A percentile compares a stretch with the other conserved stretches of the same genome.
phyloP scores from a whole-genome alignment of 2,113 vertebrate genomes.

The Channa maculata region DNA sequence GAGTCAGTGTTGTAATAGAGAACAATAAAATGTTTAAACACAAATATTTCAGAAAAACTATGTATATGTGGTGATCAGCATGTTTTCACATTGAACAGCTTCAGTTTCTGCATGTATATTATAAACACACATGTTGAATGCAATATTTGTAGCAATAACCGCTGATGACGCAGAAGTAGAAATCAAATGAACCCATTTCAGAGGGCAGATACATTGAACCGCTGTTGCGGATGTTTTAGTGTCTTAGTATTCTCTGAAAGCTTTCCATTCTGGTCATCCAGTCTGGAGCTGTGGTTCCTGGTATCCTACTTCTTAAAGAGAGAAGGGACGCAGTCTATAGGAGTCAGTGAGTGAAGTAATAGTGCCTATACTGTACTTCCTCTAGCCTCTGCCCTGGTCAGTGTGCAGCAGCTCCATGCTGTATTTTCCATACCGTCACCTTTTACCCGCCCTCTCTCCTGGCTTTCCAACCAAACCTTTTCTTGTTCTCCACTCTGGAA shows the following conservation, averaged over 20 bases:
- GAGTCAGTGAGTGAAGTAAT: slow-evolving; percentile 51
- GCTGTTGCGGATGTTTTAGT: slow-evolving; percentile 14
- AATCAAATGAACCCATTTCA: not conserved
- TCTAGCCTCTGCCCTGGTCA: slow-evolving; percentile 61
- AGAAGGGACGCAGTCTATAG: slow-evolving; percentile 39
- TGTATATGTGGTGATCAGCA: not conserved
- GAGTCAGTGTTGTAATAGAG: no score
- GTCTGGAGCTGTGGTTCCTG: slow-evolving; percentile 29
- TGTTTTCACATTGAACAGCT: not conserved
- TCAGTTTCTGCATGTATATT: not conserved
- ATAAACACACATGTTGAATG: not conserved
- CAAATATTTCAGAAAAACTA: no score
- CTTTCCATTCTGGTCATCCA: slow-evolving; percentile 27
- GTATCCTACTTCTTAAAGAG: slow-evolving; percentile 36
- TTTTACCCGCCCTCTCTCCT: slow-evolving; percentile 7
- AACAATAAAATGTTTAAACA: no score
- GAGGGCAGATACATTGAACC: slow-evolving; percentile 2
- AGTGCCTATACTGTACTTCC: slow-evolving; percentile 64
- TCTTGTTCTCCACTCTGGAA: slow-evolving; percentile 65
- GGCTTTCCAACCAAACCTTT: slow-evolving; percentile 43
- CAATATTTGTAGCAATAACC: not conserved
- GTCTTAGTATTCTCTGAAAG: slow-evolving; percentile 6
- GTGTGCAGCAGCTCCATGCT: slow-evolving; percentile 54
- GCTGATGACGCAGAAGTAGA: slow-evolving; percentile 1
- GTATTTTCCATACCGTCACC: slow-evolving; percentile 66